Conservation (phyloP, 2,797 vertebrate genomes). For the Poecilia gillii region DNA sequence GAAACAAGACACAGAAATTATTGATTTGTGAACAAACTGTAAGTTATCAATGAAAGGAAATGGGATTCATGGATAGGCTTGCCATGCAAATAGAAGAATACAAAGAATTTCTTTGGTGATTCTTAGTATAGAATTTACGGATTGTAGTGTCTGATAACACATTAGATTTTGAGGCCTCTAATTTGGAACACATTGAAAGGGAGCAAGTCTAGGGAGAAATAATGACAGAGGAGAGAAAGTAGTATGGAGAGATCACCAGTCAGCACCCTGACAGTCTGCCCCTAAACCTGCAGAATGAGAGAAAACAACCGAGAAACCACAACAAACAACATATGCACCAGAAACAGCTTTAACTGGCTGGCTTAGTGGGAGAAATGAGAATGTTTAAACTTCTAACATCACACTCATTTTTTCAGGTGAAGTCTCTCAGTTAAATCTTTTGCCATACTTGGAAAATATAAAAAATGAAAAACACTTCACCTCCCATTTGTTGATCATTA, state of each 20-base stretch:
- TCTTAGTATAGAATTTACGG: neutral
- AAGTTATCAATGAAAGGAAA: neutral
- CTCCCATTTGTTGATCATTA: constrained; percentile 10
- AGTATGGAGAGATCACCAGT: too few species aligned
- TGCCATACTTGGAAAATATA: neutral
- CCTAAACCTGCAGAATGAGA: too few species aligned
- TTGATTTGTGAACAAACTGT: neutral
- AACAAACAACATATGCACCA: neutral
- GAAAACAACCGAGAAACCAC: neutral
- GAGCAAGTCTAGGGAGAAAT: too few species aligned
- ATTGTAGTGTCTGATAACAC: neutral
- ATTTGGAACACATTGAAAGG: neutral
- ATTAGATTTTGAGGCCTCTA: neutral
- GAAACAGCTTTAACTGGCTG: neutral
- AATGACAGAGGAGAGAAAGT: too few species aligned
- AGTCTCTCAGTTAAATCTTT: neutral
- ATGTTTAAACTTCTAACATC: neutral
- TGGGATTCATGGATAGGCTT: neutral
- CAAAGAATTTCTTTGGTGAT: neutral
- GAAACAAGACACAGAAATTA: neutral
- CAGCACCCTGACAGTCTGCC: too few species aligned
- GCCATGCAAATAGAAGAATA: neutral
- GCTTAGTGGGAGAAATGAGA: neutral
- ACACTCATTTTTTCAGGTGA: neutral
- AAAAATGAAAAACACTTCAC: neutral